These are phyloP conservation scores for Lepus americanus DNA, from an alignment of 2,113 vertebrate species.

Conservation along the genomic window DNA sequence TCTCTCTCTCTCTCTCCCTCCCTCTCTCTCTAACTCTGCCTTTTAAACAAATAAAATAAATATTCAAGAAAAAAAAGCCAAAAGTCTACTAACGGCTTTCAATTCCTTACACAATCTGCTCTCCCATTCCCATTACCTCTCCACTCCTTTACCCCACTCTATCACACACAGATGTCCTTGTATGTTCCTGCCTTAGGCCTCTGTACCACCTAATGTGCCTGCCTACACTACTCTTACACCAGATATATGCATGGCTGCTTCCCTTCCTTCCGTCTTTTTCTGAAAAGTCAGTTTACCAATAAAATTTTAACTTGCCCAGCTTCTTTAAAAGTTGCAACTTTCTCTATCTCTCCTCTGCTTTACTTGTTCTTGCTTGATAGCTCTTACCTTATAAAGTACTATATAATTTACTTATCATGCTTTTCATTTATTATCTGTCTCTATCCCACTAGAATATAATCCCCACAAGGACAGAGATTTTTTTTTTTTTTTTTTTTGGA, in stretches of 20 bases:
- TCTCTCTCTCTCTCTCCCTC: too few relatives aligned
- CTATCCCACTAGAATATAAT: not conserved
- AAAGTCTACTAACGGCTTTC: not conserved
- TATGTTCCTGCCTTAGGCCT: not conserved
- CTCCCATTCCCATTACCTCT: not conserved
- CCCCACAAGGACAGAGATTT: not conserved
- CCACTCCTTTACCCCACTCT: not conserved
- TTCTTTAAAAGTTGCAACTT: slow-evolving; percentile 11
- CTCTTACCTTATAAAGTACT: not conserved
- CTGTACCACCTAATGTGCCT: not conserved
- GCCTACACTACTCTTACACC: not conserved
- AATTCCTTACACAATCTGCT: not conserved
- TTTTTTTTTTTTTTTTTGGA: not conserved
- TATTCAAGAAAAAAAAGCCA: not conserved
- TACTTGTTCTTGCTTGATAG: not conserved
- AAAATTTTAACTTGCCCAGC: not conserved
- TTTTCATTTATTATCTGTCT: not conserved
- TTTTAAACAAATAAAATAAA: too few relatives aligned
- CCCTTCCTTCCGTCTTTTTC: not conserved
- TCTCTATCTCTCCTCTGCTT: not conserved
- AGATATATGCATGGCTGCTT: not conserved
- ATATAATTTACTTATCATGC: not conserved
- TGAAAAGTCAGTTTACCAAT: not conserved
- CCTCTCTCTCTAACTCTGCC: too few relatives aligned
- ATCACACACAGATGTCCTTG: not conserved